Evolutionary conservation across 30 jellyfish, hydroid and myxozoan genomes (phyloP), one percentile per base, ranked within the genome.

Genomic region (Catostylus mosaicus): DNA sequence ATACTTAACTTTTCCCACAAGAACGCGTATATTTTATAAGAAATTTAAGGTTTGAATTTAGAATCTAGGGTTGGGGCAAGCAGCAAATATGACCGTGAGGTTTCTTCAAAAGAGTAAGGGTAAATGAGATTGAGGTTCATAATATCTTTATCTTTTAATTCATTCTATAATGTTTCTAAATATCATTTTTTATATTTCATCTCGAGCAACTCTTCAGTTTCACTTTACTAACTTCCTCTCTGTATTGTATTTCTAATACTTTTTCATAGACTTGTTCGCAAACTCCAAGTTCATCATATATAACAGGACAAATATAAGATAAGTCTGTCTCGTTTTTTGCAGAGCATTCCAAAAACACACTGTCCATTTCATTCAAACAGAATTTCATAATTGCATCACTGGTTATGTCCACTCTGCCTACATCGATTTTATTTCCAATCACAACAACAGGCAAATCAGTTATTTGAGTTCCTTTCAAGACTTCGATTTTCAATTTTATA

Each of bases 241-340:
- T 62, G 40, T 38, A 76, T 43, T 76, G 88, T 22, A 76, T 36
- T 33, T 59, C 61, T 12, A 26, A 26, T 16, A 76, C 88, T 59
- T 76, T 57, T 36, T 76, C 43, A 48, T 60, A 76, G 4, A 76
- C 30, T 40, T 11, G 26, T 43, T 68, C 88, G 32, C 77, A 56
- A 19, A 76, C 78, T 6, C 88, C 88, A 24, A 76, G 88, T 50
- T 76, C 88, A 29, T 76, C 88, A 29, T 54, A 76, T 12, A 76
- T 5, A 9, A 70, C 23, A 6, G 67, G 68, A 12, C 78, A 60
- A 57, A 76, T 76, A 9, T 46, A 34, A 26, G 88, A 56, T 19
- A 56, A 38, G n/a, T 56, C 76, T 43, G 24, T 60, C 23, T 76
- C 78, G 24, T 56, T 34, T 59, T 76, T 78, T 0, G 80, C 80